Conservation (phyloP, 1,140 invertebrate species). For the Paraescarpia echinospica region DNA sequence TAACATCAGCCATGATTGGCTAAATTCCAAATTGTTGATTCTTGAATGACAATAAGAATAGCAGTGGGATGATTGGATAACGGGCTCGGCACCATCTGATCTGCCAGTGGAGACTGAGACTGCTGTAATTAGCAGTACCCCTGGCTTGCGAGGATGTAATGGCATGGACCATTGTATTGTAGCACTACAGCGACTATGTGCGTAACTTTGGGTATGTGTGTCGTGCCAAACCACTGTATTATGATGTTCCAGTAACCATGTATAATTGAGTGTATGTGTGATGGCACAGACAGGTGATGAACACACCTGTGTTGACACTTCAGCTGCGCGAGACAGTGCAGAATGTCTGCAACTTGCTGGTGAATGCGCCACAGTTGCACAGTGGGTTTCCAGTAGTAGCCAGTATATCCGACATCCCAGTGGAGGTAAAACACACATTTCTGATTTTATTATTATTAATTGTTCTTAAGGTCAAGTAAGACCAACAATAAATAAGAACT, state of each 20-base stretch:
- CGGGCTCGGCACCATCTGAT: too few species aligned
- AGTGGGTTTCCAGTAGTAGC: conserved; percentile 96
- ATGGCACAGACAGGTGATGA: conserved; percentile 66
- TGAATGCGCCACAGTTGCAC: conserved; percentile 69
- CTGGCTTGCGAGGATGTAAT: too few species aligned
- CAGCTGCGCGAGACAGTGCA: conserved; percentile 76
- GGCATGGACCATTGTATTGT: too few species aligned
- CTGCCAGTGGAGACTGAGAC: too few species aligned
- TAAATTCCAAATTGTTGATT: too few species aligned
- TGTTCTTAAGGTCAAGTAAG: neutral
- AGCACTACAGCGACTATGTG: too few species aligned
- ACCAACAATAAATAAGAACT: neutral
- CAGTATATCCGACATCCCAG: conserved; percentile 42
- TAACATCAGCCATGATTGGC: too few species aligned
- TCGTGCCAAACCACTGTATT: too few species aligned
- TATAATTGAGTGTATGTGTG: neutral
- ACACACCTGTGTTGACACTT: conserved; percentile 81
- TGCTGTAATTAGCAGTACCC: too few species aligned
- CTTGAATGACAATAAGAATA: too few species aligned
- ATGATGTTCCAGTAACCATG: neutral
- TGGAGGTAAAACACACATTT: neutral
- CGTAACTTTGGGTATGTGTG: too few species aligned
- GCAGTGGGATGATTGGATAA: too few species aligned
- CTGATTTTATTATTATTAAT: neutral
- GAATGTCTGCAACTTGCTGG: conserved; percentile 79